These are phyloP conservation scores for Eolophus roseicapilla DNA, from an alignment of 2,113 vertebrate species.

Conservation along the genomic window DNA sequence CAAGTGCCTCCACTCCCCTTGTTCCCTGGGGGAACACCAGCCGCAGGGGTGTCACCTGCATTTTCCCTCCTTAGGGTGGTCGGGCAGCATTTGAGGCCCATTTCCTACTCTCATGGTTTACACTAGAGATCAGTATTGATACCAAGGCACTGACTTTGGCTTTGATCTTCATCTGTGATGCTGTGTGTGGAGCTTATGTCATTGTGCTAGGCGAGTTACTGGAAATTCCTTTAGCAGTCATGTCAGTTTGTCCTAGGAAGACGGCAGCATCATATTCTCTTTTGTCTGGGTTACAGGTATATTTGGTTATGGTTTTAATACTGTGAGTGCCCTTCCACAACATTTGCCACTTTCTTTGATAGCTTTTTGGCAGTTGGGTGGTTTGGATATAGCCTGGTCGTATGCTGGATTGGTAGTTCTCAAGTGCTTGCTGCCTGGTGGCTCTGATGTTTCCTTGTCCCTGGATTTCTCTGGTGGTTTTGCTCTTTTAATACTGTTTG, in stretches of 20 bases:
- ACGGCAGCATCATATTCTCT: not conserved
- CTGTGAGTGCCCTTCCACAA: fast-evolving
- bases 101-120: not conserved
- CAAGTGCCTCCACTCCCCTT: not conserved
- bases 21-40: not conserved
- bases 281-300: not conserved
- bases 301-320: not conserved
- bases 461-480: not conserved
- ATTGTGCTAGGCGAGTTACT: not conserved
- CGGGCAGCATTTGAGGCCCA: fast-evolving
- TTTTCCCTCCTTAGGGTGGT: not conserved
- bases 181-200: not conserved
- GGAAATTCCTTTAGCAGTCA: not conserved
- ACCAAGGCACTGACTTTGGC: not conserved
- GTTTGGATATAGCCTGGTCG: not conserved
- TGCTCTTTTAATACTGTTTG: not conserved
- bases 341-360: not conserved
- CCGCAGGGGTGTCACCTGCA: fast-evolving
- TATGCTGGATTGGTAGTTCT: not conserved
- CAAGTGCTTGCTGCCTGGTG: not conserved
- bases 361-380: not conserved
- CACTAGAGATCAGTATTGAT: not conserved
- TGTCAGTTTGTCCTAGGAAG: not conserved
- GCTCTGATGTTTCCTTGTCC: not conserved
- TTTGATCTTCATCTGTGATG: not conserved